phyloP scores from a whole-genome alignment of 37 sponge, comb jelly and placozoan species.

The Sycon ciliatum region DNA sequence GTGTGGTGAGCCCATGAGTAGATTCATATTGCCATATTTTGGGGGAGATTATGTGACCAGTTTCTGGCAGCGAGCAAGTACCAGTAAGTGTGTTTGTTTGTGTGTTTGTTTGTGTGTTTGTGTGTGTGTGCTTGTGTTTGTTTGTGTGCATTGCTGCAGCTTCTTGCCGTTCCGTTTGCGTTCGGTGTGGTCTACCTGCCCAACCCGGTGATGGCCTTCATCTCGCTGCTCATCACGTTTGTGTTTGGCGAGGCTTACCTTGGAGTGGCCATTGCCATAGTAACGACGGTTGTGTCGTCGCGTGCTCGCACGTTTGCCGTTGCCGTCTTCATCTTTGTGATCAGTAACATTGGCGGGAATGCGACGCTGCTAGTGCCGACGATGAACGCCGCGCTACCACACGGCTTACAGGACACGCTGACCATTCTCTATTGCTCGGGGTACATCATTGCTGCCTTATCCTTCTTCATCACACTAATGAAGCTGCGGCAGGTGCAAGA shows the following conservation, averaged over 20 bases:
- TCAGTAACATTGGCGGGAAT: slow-evolving; percentile 69
- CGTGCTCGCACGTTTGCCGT: slow-evolving; percentile 42
- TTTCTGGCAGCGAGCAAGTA: no score
- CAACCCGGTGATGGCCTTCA: slow-evolving; percentile 51
- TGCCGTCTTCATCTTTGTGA: slow-evolving; percentile 65
- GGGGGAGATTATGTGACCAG: no score
- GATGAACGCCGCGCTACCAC: no score
- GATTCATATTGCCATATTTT: not conserved
- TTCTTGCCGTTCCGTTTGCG: slow-evolving; percentile 66
- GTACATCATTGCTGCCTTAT: no score
- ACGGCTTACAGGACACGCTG: no score
- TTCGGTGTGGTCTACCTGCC: slow-evolving; percentile 56
- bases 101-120: not conserved
- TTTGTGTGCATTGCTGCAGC: slow-evolving; percentile 23
- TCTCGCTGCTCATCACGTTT: slow-evolving; percentile 50
- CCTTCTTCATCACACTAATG: no score
- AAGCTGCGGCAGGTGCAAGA: no score
- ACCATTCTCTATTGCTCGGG: no score
- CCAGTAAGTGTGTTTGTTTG: no score
- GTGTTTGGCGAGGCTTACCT: slow-evolving; percentile 87
- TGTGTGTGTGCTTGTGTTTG: not conserved
- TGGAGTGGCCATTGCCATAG: slow-evolving; percentile 62
- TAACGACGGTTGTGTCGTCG: slow-evolving; percentile 54
- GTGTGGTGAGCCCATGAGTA: not conserved
- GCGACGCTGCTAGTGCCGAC: slow-evolving; percentile 59